Evolutionary conservation across 2,888 invertebrate species (phyloP).

Genomic region (Halictus ligatus): DNA sequence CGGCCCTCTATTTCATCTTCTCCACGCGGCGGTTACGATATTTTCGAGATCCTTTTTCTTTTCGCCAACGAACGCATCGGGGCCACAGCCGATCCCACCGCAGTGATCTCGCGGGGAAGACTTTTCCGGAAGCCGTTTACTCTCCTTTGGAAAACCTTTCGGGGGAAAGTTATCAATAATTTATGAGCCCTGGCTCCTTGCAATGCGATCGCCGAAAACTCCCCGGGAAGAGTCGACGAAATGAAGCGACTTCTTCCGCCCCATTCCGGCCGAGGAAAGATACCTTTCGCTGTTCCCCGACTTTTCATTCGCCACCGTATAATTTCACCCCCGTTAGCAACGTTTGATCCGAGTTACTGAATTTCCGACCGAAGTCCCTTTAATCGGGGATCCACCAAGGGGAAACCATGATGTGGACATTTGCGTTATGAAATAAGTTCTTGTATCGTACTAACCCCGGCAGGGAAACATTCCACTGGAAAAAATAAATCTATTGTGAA

Average conservation of each 20-base stretch:
- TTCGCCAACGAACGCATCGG: background rate
- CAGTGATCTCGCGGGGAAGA: background rate
- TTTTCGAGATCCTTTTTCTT: conserved; percentile 27
- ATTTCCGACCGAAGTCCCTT: conserved; percentile 51
- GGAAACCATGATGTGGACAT: conserved; percentile 31
- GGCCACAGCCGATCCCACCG: background rate
- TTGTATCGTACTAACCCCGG: background rate
- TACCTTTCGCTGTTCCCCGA: conserved; percentile 34
- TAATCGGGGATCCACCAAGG: conserved; percentile 12
- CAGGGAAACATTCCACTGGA: background rate
- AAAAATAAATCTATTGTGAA: background rate
- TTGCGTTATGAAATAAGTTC: conserved; percentile 54
- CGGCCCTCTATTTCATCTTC: conserved; percentile 28
- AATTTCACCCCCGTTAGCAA: conserved; percentile 36
- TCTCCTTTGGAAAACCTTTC: conserved; percentile 17
- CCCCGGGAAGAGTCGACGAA: conserved; percentile 29
- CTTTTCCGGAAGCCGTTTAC: conserved; percentile 28
- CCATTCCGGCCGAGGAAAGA: background rate
- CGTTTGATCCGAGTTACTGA: conserved; percentile 60
- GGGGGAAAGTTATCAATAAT: conserved; percentile 42
- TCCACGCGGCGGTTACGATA: conserved; percentile 25
- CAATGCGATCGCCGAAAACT: conserved; percentile 43
- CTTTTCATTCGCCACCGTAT: conserved; percentile 53
- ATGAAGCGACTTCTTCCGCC: conserved; percentile 26
- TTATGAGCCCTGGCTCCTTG: conserved; percentile 41